phyloP scores from a whole-genome alignment of 2,797 vertebrate genomes.

The Peromyscus eremicus region DNA sequence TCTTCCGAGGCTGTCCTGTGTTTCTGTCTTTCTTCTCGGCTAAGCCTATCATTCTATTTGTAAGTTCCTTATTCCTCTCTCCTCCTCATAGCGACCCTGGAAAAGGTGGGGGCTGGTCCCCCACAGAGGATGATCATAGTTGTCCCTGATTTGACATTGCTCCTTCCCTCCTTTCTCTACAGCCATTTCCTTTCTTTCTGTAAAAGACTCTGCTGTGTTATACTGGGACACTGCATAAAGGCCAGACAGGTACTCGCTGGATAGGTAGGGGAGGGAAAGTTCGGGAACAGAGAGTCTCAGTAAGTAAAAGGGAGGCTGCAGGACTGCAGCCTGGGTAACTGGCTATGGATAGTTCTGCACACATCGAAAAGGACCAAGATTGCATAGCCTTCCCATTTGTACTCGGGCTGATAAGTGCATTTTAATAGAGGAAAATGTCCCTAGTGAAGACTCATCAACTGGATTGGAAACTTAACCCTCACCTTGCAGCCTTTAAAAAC shows the following conservation, averaged over 20 bases:
- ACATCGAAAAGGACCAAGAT: neutral
- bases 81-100: no score
- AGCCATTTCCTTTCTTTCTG: neutral
- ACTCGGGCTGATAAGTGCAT: neutral
- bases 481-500: neutral
- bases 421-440: neutral
- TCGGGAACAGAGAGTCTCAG: neutral
- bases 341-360: neutral
- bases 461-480: conserved; percentile 3
- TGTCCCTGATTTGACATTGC: neutral
- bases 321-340: neutral
- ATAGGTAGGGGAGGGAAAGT: neutral
- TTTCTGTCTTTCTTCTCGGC: no score
- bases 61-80: no score
- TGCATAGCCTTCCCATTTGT: neutral
- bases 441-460: neutral
- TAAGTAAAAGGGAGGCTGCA: neutral
- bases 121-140: neutral
- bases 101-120: no score
- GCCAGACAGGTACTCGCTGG: neutral
- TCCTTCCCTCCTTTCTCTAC: neutral
- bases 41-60: no score
- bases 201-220: neutral
- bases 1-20: no score
- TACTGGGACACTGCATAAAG: neutral